A percentile compares a stretch with the other conserved stretches of the same genome.
Conservation (phyloP, 2,113 vertebrate species). For the Tychaedon coryphoeus region DNA sequence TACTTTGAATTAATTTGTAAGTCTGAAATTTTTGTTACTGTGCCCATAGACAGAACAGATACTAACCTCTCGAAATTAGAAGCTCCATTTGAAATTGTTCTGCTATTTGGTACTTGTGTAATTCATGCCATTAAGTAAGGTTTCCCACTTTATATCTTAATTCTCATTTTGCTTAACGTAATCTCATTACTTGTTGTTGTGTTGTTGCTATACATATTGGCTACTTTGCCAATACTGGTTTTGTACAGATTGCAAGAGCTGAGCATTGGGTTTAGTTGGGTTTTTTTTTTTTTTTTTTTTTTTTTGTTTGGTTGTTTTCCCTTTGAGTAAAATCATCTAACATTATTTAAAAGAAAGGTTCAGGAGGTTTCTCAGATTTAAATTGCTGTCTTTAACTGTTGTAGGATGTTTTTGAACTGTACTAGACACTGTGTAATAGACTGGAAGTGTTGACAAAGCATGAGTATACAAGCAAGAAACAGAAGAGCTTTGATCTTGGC, state of each 20-base stretch:
- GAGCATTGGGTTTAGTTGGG: neutral
- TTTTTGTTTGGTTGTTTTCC: neutral
- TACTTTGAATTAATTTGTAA: neutral
- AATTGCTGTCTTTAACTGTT: neutral
- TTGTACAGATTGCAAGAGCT: neutral
- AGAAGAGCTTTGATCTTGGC: neutral
- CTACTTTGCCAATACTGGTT: neutral
- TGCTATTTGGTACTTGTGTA: neutral
- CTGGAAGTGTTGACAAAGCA: neutral
- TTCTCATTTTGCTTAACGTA: neutral
- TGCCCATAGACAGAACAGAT: neutral
- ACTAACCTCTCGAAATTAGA: neutral
- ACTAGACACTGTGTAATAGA: neutral
- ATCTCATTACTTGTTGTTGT: neutral
- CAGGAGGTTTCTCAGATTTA: neutral
- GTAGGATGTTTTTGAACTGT: neutral
- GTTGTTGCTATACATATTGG: neutral
- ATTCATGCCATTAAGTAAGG: neutral
- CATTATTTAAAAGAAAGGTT: neutral
- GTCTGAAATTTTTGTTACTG: neutral
- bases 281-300: rapidly evolving
- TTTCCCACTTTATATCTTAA: neutral
- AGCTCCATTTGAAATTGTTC: neutral
- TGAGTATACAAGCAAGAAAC: neutral
- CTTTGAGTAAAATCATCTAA: neutral